phyloP scores from a whole-genome alignment of 2,797 vertebrate genomes.

The Emydoidea blandingii region DNA sequence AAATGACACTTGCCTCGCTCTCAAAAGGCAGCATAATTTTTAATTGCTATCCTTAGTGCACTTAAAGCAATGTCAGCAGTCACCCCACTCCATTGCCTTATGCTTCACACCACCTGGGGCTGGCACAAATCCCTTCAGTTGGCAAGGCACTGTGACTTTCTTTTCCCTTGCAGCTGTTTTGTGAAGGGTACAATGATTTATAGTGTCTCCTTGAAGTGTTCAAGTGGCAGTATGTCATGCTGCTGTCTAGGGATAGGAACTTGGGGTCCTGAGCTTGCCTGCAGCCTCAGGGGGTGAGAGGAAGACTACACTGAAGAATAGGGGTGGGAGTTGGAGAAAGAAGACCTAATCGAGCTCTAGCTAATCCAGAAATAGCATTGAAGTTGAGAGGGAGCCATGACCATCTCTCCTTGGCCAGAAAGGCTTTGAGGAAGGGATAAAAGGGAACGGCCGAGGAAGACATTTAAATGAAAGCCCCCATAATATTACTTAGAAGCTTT shows the following conservation, averaged over 20 bases:
- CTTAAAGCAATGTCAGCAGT: conserved; percentile 23
- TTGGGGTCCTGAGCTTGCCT: not conserved
- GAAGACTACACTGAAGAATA: not conserved
- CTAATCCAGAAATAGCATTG: not conserved
- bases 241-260: not conserved
- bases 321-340: conserved; percentile 3
- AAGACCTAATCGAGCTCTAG: not conserved
- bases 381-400: not conserved
- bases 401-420: not conserved
- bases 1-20: conserved; percentile 21
- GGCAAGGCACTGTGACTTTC: conserved; percentile 47
- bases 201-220: conserved; percentile 51
- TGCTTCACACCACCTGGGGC: conserved; percentile 59
- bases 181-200: conserved; percentile 51
- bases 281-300: not conserved
- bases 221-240: conserved; percentile 32
- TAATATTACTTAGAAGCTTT: not conserved
- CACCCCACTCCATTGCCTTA: conserved; percentile 34
- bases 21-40: conserved; percentile 53
- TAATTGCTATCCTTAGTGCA: conserved; percentile 4
- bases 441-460: not conserved
- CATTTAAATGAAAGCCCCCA: not conserved
- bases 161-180: conserved; percentile 65
- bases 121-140: conserved; percentile 58
- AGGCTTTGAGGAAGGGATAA: not conserved